Base-by-base conservation (phyloP, 2,113 vertebrate species). In the Serilophus lunatus region DNA sequence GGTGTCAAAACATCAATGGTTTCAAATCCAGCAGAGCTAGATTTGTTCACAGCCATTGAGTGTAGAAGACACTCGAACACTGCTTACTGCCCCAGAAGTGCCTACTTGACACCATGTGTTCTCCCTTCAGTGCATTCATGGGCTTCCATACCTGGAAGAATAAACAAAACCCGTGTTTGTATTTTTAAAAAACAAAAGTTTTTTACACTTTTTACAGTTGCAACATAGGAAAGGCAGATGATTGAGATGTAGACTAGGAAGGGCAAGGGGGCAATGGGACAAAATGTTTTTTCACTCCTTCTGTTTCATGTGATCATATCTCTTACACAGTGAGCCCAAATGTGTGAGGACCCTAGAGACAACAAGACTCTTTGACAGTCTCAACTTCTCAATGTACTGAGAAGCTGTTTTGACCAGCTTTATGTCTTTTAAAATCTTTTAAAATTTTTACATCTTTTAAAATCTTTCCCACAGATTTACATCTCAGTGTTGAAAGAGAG, bases 101-200 rank as follows among this genome's bases (percentile, higher is more conserved):
- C 18, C 8, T 40, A 63, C 61, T 51, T n/a, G n/a, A n/a, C n/a
- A n/a, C n/a, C n/a, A n/a, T n/a, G n/a, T n/a, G n/a, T n/a, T n/a
- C n/a, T n/a, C n/a, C 61, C 42, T 85, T 74, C 33, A 15, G 33
- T 7, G 6, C n/a, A 40, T 57, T 69, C 54, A 33, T 9, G 20
- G 42, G 8, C 42, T 69, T 57, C 49, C 54, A 45, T 7, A 28
- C 16, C 36, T 69, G 36, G 33, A 69, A 75, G 22, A 68, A 35
- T 18, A 26, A 44, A 80, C 16, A 50, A 47, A 38, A 68, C n/a
- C 9, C 0, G 0, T n/a, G 35, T 12, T 49, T 25, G 1, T 25
- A 18, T 60, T 79, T 83, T 49, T 33, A 20, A 45, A 64, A 63
- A 49, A 29, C 14, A 33, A 23, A 92, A 54, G 26, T n/a, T 77